A percentile compares a stretch with the other conserved stretches of the same genome.
phyloP scores from a whole-genome alignment of 2,113 vertebrate species.

The Cebus imitator region DNA sequence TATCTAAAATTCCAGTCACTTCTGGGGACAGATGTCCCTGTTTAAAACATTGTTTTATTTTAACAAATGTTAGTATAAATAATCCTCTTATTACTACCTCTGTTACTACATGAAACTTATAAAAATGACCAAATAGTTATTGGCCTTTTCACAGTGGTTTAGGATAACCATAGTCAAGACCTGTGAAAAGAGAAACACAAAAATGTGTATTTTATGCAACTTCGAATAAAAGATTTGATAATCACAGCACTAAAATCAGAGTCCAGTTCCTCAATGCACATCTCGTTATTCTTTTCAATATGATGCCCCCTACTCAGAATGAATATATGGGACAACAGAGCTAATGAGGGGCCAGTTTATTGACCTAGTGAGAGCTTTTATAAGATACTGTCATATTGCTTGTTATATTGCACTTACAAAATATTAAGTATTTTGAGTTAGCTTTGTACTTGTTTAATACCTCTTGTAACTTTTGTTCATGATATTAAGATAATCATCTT shows the following conservation, averaged over 20 bases:
- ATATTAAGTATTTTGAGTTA: not conserved
- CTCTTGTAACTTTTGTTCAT: not conserved
- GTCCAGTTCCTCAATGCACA: not conserved
- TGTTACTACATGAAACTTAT: not conserved
- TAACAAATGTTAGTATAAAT: not conserved
- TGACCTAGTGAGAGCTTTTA: not conserved
- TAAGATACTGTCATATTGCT: not conserved
- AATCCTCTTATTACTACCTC: not conserved
- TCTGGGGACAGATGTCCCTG: not conserved
- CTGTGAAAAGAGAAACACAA: not conserved
- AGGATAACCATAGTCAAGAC: not conserved
- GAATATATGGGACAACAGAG: not conserved
- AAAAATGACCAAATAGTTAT: not conserved
- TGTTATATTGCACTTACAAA: not conserved
- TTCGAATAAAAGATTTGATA: not conserved
- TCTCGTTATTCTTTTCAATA: not conserved
- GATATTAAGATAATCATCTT: not conserved
- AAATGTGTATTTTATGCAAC: not conserved
- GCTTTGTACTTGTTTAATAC: not conserved
- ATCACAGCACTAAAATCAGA: not conserved
- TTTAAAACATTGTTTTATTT: conserved; percentile 1
- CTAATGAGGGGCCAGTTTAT: not conserved
- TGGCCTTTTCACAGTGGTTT: not conserved
- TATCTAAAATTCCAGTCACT: not conserved
- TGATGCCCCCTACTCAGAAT: not conserved